Percentiles rank a stretch among this genome's conserved stretches.
phyloP scores from a whole-genome alignment of 2,797 vertebrate genomes.

The Dermochelys coriacea region DNA sequence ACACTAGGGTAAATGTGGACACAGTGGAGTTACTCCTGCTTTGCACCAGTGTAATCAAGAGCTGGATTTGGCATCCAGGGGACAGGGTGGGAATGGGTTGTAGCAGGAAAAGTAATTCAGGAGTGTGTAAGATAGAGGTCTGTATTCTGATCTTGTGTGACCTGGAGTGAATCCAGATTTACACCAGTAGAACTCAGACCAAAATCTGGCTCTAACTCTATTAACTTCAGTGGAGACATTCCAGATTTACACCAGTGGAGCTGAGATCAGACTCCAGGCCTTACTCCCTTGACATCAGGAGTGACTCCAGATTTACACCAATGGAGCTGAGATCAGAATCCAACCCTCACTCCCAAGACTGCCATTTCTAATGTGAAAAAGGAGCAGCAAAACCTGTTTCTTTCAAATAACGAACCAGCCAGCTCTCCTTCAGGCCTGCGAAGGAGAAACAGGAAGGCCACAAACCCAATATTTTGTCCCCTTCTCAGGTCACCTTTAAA shows the following conservation, averaged over 20 bases:
- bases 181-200: not conserved
- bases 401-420: not conserved
- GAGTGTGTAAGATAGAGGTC: not conserved
- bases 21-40: not conserved
- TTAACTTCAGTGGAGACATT: no score
- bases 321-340: not conserved
- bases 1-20: not conserved
- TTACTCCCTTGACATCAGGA: no score
- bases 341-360: not conserved
- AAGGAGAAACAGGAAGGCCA: not conserved
- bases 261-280: no score
- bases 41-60: not conserved
- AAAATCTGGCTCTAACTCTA: not conserved
- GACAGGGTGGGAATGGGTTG: not conserved
- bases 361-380: not conserved
- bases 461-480: not conserved
- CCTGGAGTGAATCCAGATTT: not conserved
- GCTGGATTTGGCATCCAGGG: not conserved
- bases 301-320: not conserved
- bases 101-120: not conserved
- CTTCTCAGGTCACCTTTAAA: not conserved
- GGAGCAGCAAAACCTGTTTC: not conserved
- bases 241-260: not conserved
- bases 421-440: not conserved
- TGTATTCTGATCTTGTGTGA: not conserved